These are phyloP conservation scores for Andrena minutula DNA, from an alignment of 2,888 invertebrate genomes.

Conservation along the genomic window DNA sequence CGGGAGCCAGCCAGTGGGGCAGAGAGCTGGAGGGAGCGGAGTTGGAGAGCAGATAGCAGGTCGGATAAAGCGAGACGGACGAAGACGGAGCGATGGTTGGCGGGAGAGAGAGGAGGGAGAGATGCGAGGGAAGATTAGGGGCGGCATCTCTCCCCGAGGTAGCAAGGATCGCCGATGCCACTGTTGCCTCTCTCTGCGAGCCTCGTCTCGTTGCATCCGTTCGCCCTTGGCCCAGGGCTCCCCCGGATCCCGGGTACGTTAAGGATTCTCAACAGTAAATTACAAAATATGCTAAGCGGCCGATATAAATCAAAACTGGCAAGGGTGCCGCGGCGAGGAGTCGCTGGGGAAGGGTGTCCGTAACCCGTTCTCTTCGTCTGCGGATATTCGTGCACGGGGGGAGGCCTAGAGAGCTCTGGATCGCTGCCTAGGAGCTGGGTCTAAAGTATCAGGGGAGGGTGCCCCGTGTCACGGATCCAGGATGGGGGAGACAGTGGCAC, in stretches of 20 bases:
- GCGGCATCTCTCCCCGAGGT: slow-evolving; percentile 71
- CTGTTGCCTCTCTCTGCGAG: slow-evolving; percentile 45
- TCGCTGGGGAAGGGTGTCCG: slow-evolving; percentile 1
- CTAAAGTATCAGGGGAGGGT: slow-evolving; percentile 67
- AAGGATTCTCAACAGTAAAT: slow-evolving; percentile 85
- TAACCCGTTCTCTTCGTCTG: background rate
- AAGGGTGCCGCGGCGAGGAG: slow-evolving; percentile 49
- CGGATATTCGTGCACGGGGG: slow-evolving; percentile 30
- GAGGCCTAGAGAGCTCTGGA: slow-evolving; percentile 27
- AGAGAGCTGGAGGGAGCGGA: slow-evolving; percentile 9
- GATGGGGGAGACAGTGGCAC: slow-evolving; percentile 36
- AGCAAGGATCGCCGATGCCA: slow-evolving; percentile 65
- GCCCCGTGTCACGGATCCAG: slow-evolving; percentile 61
- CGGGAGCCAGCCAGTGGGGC: slow-evolving; percentile 54
- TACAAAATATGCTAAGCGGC: slow-evolving; percentile 85
- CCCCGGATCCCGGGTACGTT: slow-evolving; percentile 76
- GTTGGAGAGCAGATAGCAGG: slow-evolving; percentile 50
- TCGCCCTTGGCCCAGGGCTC: slow-evolving; percentile 25
- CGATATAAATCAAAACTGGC: slow-evolving; percentile 85
- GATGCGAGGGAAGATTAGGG: slow-evolving; percentile 81
- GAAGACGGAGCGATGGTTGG: slow-evolving; percentile 15
- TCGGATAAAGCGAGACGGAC: slow-evolving; percentile 48
- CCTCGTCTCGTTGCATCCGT: slow-evolving; percentile 32
- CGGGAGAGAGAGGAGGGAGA: slow-evolving; percentile 52
- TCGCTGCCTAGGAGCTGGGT: slow-evolving; percentile 42